These are phyloP conservation scores for Megatriorchis doriae DNA, from an alignment of 2,113 vertebrate species.

Conservation along the genomic window DNA sequence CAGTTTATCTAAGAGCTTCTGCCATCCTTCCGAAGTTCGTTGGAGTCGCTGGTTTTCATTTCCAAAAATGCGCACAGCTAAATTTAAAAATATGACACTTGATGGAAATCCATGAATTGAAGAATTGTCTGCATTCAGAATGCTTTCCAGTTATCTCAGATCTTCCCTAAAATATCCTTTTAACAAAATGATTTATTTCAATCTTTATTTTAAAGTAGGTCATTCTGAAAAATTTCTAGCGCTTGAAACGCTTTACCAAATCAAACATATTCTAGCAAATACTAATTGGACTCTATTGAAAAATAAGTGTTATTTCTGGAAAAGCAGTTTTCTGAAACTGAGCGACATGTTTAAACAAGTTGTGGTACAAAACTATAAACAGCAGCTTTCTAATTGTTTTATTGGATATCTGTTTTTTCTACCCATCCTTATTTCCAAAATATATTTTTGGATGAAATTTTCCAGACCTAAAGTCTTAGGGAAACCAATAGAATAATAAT, in stretches of 20 bases:
- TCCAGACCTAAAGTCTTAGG: neutral
- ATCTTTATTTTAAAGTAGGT: neutral
- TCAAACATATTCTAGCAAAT: neutral
- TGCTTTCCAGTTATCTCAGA: neutral
- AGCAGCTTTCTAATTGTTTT: neutral
- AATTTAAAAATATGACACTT: neutral
- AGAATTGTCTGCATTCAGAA: neutral
- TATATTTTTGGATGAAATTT: fast-evolving
- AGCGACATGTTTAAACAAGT: neutral
- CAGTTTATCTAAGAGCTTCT: neutral
- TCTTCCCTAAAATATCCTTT: neutral
- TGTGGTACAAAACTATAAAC: too few species aligned
- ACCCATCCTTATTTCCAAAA: neutral
- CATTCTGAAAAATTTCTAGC: neutral
- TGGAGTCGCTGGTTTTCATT: neutral
- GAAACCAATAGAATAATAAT: neutral
- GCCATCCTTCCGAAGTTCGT: neutral
- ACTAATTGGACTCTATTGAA: neutral
- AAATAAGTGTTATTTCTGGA: neutral
- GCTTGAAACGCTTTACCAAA: neutral
- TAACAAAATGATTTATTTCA: neutral
- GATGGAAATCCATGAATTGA: neutral
- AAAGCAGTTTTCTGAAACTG: neutral
- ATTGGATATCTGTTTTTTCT: neutral
- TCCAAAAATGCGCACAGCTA: neutral